phyloP scores from a whole-genome alignment of 23 tunicate genomes.

The Halocynthia aurantium region DNA sequence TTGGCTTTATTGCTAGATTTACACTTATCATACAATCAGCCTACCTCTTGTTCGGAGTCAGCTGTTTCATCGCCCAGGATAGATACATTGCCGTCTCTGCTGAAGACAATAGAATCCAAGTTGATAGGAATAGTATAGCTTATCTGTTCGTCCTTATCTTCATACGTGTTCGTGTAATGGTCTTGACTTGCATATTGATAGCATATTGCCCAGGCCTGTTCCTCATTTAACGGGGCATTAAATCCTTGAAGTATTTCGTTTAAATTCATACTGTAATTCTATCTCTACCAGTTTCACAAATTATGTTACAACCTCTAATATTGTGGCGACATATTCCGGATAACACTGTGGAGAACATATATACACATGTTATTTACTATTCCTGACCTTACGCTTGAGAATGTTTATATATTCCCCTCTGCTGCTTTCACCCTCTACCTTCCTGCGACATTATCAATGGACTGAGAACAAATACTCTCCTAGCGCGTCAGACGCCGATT shows the following conservation, averaged over 20 bases:
- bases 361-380: too few species aligned
- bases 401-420: too few species aligned
- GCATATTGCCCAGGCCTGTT: slow-evolving; percentile 64
- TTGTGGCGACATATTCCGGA: too few species aligned
- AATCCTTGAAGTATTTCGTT: slow-evolving; percentile 34
- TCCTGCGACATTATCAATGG: too few species aligned
- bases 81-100: slow-evolving; percentile 30
- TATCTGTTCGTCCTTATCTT: neutral
- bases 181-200: slow-evolving; percentile 32
- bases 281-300: too few species aligned
- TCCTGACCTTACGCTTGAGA: too few species aligned
- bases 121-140: slow-evolving; percentile 4
- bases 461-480: too few species aligned
- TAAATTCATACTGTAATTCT: slow-evolving; percentile 26
- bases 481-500: too few species aligned
- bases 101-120: slow-evolving; percentile 17
- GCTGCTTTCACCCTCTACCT: too few species aligned
- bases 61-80: neutral
- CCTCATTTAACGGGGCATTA: slow-evolving; percentile 49
- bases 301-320: too few species aligned
- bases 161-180: neutral
- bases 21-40: neutral
- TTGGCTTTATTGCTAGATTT: too few species aligned
- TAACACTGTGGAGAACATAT: too few species aligned
- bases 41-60: slow-evolving; percentile 4